Evolutionary conservation across 2,113 vertebrate species (phyloP), one percentile per base, ranked within the genome.

Genomic region (Etheostoma cragini): DNA sequence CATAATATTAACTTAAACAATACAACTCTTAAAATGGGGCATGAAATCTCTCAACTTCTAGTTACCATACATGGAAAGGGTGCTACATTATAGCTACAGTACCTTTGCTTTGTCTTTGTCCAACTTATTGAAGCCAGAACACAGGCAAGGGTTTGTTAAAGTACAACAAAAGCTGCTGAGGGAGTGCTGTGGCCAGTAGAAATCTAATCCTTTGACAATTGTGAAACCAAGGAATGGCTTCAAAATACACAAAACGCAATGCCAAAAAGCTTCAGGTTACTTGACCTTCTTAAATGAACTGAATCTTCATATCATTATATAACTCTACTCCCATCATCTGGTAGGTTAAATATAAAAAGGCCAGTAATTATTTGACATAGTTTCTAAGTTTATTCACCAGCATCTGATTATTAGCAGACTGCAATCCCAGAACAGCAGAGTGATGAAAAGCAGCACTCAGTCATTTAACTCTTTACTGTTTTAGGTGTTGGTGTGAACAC

Each of bases 81-180:
- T 75, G 53, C 30, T 45, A 54, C 72, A 49, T 61, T 52, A 33
- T 15, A 63, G 61, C 22, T 19, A n/a, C 22, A 63, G 57, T 53
- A 69, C 50, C 42, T 60, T 7, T 17, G 70, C 78, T 84, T 54
- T 72, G 76, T 47, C 67, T 66, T 42, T 83, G 80, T 58, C 82
- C 88, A 76, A 89, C 77, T 86, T 88, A 78, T 38, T 69, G 67
- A 22, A 83, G 76, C 73, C 24, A 72, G 63, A 81, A 72, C 56
- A 83, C 45, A 80, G 33, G 17, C 1, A 16, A 57, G 87, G 63
- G 91, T 89, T 80, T 70, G 83, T 94, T 92, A 88, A 87, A 81
- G 19, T 56, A 63, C 54, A 91, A 86, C 80, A 92, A 90, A 88
- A 68, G 69, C 86, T 64, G n/a, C 63, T 1, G 69, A 67, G 81